Conservation (phyloP, 2,113 vertebrate genomes). For the Hassar affinis region DNA sequence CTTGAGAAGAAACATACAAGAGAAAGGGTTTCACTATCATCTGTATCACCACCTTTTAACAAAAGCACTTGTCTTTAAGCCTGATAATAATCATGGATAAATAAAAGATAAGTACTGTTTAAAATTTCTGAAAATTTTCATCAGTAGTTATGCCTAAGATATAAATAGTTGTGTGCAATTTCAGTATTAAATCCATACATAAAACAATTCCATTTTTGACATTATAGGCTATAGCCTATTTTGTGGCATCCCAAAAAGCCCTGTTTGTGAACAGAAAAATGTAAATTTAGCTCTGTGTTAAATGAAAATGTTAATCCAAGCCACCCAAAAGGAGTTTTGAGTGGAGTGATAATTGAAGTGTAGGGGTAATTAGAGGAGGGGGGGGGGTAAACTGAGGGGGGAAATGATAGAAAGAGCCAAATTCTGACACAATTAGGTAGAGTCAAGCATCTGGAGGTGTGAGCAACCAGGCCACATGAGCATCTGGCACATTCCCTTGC, state of each 20-base stretch:
- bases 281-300: not conserved
- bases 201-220: not conserved
- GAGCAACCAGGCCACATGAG: conserved; percentile 47
- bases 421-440: conserved; percentile 40
- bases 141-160: not conserved
- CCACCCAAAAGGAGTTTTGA: not conserved
- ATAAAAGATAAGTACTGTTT: not conserved
- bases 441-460: conserved; percentile 46
- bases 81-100: not conserved
- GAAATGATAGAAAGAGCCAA: conserved; percentile 18
- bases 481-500: conserved; percentile 41
- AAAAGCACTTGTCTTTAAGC: not conserved
- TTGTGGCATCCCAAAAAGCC: not conserved
- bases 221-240: not conserved
- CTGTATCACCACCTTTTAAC: not conserved
- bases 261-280: not conserved
- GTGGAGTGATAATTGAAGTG: not conserved
- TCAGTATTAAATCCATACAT: not conserved
- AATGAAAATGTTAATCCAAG: not conserved
- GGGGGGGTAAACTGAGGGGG: not conserved
- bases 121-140: not conserved
- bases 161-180: not conserved
- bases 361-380: not conserved
- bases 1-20: not conserved
- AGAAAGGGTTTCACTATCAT: not conserved